These are phyloP conservation scores for Camponotus floridanus DNA, from an alignment of 1,140 invertebrate genomes.

Conservation along the genomic window DNA sequence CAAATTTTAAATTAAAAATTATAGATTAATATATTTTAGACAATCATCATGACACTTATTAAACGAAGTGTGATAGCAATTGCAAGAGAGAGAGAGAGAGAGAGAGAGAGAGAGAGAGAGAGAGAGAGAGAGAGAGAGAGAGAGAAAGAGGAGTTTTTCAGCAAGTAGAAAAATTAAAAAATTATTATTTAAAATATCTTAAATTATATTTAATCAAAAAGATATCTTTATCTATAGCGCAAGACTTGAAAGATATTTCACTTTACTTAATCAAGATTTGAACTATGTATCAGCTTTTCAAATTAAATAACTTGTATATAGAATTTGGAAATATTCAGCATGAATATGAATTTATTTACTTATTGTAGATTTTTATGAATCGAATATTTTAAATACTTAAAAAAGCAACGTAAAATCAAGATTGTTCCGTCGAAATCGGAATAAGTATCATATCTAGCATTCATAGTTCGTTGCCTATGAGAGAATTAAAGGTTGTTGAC, in stretches of 20 bases:
- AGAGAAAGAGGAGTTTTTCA: neutral
- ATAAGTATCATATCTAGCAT: neutral
- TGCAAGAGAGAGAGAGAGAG: neutral
- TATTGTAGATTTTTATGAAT: neutral
- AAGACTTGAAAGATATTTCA: neutral
- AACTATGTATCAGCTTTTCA: neutral
- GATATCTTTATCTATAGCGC: neutral
- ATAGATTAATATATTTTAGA: neutral
- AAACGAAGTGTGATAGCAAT: neutral
- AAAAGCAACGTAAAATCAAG: neutral
- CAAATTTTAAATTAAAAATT: no score
- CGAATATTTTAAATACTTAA: neutral
- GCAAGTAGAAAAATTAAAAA: neutral
- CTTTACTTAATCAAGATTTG: neutral
- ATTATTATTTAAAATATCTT: neutral
- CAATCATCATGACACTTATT: neutral
- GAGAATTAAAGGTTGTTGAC: constrained; percentile 59
- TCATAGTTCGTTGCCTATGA: constrained; percentile 34
- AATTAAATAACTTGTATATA: neutral
- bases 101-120: neutral
- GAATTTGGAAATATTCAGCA: neutral
- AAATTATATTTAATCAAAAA: constrained; percentile 11
- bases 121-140: neutral
- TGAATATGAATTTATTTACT: neutral
- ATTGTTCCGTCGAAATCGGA: neutral